phyloP scores from a whole-genome alignment of 53 echinoderm and acorn worm genomes.

The Echinarachnius parma region DNA sequence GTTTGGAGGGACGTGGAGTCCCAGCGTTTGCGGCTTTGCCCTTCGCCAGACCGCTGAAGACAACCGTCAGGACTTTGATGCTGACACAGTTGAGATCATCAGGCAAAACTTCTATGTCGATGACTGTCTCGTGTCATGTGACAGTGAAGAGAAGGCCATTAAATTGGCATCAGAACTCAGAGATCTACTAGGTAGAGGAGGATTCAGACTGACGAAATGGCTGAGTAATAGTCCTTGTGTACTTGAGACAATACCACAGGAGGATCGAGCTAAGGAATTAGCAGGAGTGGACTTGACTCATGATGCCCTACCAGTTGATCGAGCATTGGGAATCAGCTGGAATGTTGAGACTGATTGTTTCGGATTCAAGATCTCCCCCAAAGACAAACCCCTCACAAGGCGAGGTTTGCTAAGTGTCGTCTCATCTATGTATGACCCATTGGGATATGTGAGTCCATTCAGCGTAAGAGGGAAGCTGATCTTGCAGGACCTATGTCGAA shows the following conservation, averaged over 20 bases:
- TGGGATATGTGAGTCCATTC: constrained; percentile 25
- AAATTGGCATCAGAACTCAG: constrained; percentile 29
- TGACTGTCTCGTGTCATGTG: constrained; percentile 60
- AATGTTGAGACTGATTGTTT: constrained; percentile 43
- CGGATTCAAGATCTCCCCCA: constrained; percentile 13
- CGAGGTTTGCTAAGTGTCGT: constrained; percentile 35
- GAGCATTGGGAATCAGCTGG: constrained; percentile 36
- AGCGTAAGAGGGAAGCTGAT: constrained; percentile 13
- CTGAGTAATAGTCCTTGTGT: constrained; percentile 51
- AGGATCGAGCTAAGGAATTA: constrained; percentile 29
- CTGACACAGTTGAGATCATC: constrained; percentile 44
- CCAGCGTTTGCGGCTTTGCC: constrained; percentile 50
- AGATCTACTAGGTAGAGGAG: constrained; percentile 41
- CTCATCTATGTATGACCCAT: constrained; percentile 17
- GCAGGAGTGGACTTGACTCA: constrained; percentile 30
- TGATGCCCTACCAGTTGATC: constrained; percentile 38
- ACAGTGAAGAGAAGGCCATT: constrained; percentile 46
- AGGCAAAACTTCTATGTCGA: constrained; percentile 66
- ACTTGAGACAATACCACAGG: constrained; percentile 32
- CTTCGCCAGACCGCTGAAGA: constrained; percentile 52
- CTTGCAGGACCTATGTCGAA: constrained; percentile 33
- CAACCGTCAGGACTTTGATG: constrained; percentile 18
- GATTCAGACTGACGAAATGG: constrained; percentile 59
- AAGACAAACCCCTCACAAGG: constrained; percentile 31
- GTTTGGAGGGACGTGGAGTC: constrained; percentile 47